Base-by-base conservation (phyloP, 1,140 invertebrate species). In the Battus philenor region DNA sequence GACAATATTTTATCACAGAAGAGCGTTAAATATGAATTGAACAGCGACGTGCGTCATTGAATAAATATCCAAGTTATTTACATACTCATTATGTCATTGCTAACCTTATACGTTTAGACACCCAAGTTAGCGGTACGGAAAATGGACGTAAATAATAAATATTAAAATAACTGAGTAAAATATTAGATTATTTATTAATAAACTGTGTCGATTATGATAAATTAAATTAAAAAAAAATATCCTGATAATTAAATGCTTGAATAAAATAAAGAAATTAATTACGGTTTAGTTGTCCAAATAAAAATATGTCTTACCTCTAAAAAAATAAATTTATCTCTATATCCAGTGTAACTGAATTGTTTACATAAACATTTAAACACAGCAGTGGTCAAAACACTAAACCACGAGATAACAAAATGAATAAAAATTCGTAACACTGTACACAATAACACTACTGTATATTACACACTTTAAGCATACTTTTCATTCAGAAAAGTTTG, bases 401-500 rank as follows among this genome's bases (percentile, higher is more conserved):
- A 45, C 24, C 46, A 26, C 4, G 34, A 41, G 24, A 4, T 51
- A 33, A 63, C 47, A 17, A 17, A 26, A 12, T 30, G 46, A 45
- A 39, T 17, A 44, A 30, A 20, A 41, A 18, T 47, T 26, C 31
- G 11, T 4, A 55, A 39, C 53, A 66, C 53, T 46, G 39, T 62
- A 74, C 64, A 52, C 36, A 54, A 59, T 62, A 56, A 57, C 18
- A 12, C 4, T 44, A 13, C 5, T 48, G 18, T 29, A 13, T 50
- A 36, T 47, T 29, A 27, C 26, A 31, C 62, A 61, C 54, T 67
- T 60, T 54, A 49, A 55, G 49, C 54, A 32, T 34, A 68, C 72
- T 81, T 78, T 78, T 78, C 73, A 75, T 76, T 75, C 41, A 72
- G 69, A 74, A 76, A 80, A 77, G 74, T 63, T 34, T 44, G 63